phyloP scores from a whole-genome alignment of 1,140 invertebrate genomes.

The Neodiprion virginianus region DNA sequence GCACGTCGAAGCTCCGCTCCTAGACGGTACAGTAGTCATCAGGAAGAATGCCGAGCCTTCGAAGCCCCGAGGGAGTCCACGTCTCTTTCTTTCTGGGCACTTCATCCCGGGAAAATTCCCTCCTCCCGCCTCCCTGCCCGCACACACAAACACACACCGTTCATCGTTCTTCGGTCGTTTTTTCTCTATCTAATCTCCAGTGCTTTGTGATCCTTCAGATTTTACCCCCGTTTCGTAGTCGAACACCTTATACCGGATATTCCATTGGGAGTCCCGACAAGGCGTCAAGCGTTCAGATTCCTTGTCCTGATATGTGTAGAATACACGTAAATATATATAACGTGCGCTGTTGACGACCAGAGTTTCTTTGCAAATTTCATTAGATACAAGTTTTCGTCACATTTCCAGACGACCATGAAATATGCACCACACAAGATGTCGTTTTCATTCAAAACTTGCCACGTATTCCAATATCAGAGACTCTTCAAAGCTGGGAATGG shows the following conservation, averaged over 20 bases:
- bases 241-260: neutral
- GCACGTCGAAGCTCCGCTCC: neutral
- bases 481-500: too few species aligned
- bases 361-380: too few species aligned
- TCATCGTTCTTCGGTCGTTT: neutral
- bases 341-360: too few species aligned
- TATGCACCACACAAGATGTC: too few species aligned
- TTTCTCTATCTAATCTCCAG: neutral
- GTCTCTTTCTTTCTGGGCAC: neutral
- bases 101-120: neutral
- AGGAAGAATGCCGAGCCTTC: neutral
- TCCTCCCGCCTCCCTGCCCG: too few species aligned
- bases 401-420: too few species aligned
- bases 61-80: neutral
- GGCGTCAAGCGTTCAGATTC: neutral
- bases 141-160: neutral
- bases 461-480: too few species aligned
- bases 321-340: too few species aligned
- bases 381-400: too few species aligned
- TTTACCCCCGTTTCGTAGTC: neutral
- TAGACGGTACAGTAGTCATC: neutral
- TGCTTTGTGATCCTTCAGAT: neutral
- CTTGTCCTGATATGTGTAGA: neutral
- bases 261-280: neutral
- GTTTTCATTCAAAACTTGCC: too few species aligned